Percentiles rank a stretch among this genome's conserved stretches.
These are phyloP conservation scores for Phyllotreta striolata DNA, from an alignment of 2,888 invertebrate genomes.

Conservation along the genomic window DNA sequence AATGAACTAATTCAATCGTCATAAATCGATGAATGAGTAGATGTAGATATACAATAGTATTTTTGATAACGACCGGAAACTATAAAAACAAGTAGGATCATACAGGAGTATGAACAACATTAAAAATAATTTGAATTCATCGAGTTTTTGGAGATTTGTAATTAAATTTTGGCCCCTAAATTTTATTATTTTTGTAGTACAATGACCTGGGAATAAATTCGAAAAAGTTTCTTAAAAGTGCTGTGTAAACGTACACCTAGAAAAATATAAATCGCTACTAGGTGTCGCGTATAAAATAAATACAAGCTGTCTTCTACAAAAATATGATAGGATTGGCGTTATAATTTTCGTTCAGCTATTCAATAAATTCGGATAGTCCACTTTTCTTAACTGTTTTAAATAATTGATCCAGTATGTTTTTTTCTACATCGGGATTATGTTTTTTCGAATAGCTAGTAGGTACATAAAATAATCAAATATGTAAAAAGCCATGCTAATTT, in stretches of 20 bases:
- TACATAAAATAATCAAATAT: slow-evolving; percentile 1
- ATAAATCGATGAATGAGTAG: background rate
- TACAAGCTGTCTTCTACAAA: slow-evolving; percentile 11
- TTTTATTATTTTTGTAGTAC: background rate
- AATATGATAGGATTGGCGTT: slow-evolving; percentile 9
- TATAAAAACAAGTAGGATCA: too few relatives aligned
- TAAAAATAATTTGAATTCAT: too few relatives aligned
- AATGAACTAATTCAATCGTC: background rate
- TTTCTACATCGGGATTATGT: background rate
- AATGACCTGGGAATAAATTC: slow-evolving; percentile 1
- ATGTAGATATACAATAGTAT: background rate
- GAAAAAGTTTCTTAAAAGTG: background rate
- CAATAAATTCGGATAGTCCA: slow-evolving; percentile 18
- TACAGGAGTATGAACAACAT: too few relatives aligned
- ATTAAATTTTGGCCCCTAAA: too few relatives aligned
- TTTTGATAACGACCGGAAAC: background rate
- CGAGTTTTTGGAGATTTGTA: too few relatives aligned
- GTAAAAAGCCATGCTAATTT: slow-evolving; percentile 12
- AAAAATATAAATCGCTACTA: slow-evolving; percentile 16
- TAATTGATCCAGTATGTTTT: slow-evolving; percentile 5
- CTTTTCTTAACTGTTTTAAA: slow-evolving; percentile 13
- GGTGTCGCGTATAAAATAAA: slow-evolving; percentile 6
- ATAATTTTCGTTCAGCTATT: slow-evolving; percentile 15
- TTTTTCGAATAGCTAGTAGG: background rate
- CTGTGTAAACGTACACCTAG: slow-evolving; percentile 5